Conservation (phyloP, 1,140 invertebrate species). For the Gryllus bimaculatus region DNA sequence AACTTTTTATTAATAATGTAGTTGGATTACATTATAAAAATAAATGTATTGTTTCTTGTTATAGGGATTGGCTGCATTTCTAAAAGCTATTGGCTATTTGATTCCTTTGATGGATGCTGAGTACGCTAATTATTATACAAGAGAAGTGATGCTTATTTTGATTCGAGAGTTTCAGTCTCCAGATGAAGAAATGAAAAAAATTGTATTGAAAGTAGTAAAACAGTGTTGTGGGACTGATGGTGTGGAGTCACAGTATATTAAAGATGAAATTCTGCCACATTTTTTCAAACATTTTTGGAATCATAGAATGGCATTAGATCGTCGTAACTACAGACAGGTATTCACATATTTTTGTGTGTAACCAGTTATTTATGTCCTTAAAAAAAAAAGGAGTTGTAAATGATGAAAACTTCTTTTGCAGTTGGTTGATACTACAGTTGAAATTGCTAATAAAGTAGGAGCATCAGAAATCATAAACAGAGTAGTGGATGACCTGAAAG, state of each 20-base stretch:
- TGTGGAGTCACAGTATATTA: conserved; percentile 98
- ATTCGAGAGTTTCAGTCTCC: conserved; percentile 99
- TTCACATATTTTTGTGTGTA: background rate
- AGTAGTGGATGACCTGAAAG: conserved; percentile 98
- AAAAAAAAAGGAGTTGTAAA: background rate
- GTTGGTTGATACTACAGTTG: conserved; percentile 97
- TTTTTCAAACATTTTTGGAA: conserved; percentile 99
- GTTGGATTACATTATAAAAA: no score
- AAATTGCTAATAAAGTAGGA: conserved; percentile 99
- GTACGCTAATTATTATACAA: conserved; percentile 98
- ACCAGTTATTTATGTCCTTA: background rate
- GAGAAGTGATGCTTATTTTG: conserved; percentile 99
- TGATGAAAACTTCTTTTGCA: conserved; percentile 32
- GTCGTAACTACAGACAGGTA: conserved; percentile 77
- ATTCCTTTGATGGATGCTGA: conserved; percentile 99
- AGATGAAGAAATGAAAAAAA: conserved; percentile 99
- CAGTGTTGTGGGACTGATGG: conserved; percentile 99
- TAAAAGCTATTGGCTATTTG: conserved; percentile 98
- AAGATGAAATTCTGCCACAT: conserved; percentile 96
- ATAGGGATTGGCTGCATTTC: conserved; percentile 88
- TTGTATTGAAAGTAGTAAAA: conserved; percentile 99
- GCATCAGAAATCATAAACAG: conserved; percentile 97
- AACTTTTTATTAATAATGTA: background rate
- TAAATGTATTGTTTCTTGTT: conserved; percentile 16
- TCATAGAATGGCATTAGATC: conserved; percentile 96